Base-by-base conservation (phyloP, 2,888 invertebrate genomes). In the Eupithecia dodoneata region DNA sequence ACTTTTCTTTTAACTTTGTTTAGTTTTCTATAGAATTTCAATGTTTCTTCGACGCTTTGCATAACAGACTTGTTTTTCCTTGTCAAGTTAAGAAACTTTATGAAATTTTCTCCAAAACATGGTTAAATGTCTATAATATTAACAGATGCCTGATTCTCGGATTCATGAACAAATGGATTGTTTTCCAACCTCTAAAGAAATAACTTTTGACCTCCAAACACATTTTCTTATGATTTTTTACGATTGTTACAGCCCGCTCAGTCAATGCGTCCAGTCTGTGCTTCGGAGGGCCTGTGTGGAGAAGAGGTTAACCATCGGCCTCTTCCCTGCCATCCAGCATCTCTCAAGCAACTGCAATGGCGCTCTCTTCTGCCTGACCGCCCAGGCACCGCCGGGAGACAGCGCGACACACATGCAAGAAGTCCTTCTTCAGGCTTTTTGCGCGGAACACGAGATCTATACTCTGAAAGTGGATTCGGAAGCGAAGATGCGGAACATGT, bases 361-460 rank as follows among this genome's bases (percentile, higher is more conserved):
- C 9, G 96, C 97, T 0, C 94, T 97, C 0, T 96, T 97, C 86
- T 97, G 97, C 85, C 91, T 97, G 67, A 95, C 97, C 30, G 96
- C 97, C 1, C 96, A 96, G 75, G 96, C 97, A 44, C 93, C 96
- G 71, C 96, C 96, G 59, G 97, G 97, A 5, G 97, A 97, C 89
- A 96, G 97, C 47, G 97, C 97, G 6, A 97, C 97, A 9, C 97
- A 97, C 87, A 97, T 97, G 95, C 97, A 97, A 85, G 97, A 97
- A 87, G 97, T 97, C 6, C 93, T 97, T 0, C 92, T 97, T 52
- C 97, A 97, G 86, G 97, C 97, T 0, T 97, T 97, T 89, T 97
- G 97, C 90, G 97, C 96, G 63, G 97, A 97, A 90, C 97, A 97
- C 80, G 97, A 97, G 82, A 97, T 97, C 86, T 96, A 97, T 85